Conservation (phyloP, 2,888 invertebrate genomes). For the Drosophila peninsularis region DNA sequence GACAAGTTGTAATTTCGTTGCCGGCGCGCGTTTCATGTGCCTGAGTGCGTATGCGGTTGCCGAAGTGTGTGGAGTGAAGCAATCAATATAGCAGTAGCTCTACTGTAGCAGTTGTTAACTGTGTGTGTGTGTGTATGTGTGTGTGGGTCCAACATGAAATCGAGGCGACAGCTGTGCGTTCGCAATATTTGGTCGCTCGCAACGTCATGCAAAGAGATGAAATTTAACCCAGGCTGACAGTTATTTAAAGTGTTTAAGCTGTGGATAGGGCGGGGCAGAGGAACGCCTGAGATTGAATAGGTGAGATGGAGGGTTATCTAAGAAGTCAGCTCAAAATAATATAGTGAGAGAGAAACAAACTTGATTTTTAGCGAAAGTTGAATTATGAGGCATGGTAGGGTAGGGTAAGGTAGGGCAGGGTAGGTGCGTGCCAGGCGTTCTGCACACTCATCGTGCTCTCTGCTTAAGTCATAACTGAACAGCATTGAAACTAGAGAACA, state of each 20-base stretch:
- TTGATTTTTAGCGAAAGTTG: too few relatives aligned
- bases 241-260: conserved; percentile 5
- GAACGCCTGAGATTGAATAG: fast-evolving
- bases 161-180: conserved; percentile 35
- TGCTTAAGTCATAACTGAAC: too few relatives aligned
- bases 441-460: too few relatives aligned
- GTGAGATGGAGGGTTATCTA: too few relatives aligned
- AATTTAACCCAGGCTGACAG: not conserved
- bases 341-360: too few relatives aligned
- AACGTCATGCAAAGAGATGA: not conserved
- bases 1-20: conserved; percentile 83
- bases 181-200: conserved; percentile 13
- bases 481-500: too few relatives aligned
- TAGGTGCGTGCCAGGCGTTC: too few relatives aligned
- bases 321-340: too few relatives aligned
- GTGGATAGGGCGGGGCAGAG: not conserved
- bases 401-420: too few relatives aligned
- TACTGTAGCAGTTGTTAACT: not conserved
- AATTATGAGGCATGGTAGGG: too few relatives aligned
- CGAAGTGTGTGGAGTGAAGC: not conserved
- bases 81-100: not conserved
- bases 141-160: conserved; percentile 34
- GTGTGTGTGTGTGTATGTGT: too few relatives aligned
- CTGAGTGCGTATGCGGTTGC: conserved; percentile 48
- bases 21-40: conserved; percentile 57